Base-by-base conservation (phyloP, 2,888 invertebrate species). In the Linyphia triangularis region DNA sequence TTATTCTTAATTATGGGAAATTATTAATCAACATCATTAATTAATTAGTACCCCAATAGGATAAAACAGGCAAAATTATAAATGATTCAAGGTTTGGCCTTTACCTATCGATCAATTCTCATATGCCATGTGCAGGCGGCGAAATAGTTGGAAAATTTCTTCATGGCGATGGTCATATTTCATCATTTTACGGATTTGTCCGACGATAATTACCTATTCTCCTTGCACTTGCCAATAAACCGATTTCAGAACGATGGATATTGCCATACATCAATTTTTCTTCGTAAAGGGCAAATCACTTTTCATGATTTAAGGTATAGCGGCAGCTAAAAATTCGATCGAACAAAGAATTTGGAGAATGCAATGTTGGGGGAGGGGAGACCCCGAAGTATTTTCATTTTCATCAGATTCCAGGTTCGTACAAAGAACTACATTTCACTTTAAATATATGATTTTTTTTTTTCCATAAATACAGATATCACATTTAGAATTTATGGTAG, bases 81-180 rank as follows among this genome's bases (percentile, higher is more conserved):
- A 51, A 51, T 51, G 9, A 16, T 5, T 51, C n/a, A 51, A 13
- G 16, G 51, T 51, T 51, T 5, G n/a, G 16, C 51, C 51, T 51
- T 51, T 13, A n/a, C 51, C 16, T 3, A 69, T 70, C 69, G 57
- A 69, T 69, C 67, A 37, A 5, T 16, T 9, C n/a, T 59, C 22
- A 22, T 51, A 30, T 9, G 7, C 30, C 37, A 81, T 16, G 13
- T n/a, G 70, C 81, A 81, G 81, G 69, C 61, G 81, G 33, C 57
- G 81, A 59, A 79, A 51, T 57, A 57, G 24, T 79, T 79, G 22
- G 22, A 33, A 67, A 81, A 81, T 33, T 57, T 81, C 37, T n/a
- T 67, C 59, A 26, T 24, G 13, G 26, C 51, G 22, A 26, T 13
- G 40, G 59, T n/a, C 24, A 81, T 81, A 81, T 81, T 81, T 70